A percentile compares a stretch with the other conserved stretches of the same genome.
These are phyloP conservation scores for Calidris pugnax DNA, from an alignment of 2,113 vertebrate species.

Conservation along the genomic window DNA sequence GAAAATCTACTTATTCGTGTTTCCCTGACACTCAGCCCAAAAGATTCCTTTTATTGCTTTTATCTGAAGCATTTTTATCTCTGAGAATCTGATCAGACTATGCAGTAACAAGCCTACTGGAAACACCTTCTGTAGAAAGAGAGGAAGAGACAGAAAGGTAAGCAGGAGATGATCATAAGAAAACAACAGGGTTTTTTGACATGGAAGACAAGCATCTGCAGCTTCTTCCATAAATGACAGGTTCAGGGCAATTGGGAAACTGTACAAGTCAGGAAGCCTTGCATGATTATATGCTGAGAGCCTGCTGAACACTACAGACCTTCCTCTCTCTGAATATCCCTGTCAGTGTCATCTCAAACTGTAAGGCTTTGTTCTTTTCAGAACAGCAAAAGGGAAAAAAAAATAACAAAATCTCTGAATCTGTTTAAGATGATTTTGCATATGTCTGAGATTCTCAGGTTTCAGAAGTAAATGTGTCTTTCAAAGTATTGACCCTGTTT, in stretches of 20 bases:
- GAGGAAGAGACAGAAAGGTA: not conserved
- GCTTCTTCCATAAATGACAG: not conserved
- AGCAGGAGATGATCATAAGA: not conserved
- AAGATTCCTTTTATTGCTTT: not conserved
- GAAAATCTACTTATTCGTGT: not conserved
- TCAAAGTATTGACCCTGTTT: not conserved
- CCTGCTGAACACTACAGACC: not conserved
- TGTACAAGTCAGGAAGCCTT: not conserved
- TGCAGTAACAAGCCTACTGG: not conserved
- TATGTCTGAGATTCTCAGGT: not conserved
- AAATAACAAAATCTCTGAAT: not conserved
- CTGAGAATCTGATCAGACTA: not conserved
- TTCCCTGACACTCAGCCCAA: not conserved
- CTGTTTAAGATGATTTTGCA: not conserved
- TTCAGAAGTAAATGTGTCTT: not conserved
- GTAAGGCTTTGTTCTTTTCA: not conserved
- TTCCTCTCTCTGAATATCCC: not conserved
- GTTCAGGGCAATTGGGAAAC: not conserved
- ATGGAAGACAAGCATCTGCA: not conserved
- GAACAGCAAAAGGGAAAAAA: not conserved
- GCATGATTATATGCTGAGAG: not conserved
- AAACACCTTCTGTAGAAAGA: not conserved
- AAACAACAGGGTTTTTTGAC: not conserved
- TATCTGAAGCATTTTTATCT: not conserved
- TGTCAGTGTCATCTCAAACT: not conserved